Evolutionary conservation across 1,140 invertebrate genomes (phyloP).

Genomic region (Neuroterus valhalla): DNA sequence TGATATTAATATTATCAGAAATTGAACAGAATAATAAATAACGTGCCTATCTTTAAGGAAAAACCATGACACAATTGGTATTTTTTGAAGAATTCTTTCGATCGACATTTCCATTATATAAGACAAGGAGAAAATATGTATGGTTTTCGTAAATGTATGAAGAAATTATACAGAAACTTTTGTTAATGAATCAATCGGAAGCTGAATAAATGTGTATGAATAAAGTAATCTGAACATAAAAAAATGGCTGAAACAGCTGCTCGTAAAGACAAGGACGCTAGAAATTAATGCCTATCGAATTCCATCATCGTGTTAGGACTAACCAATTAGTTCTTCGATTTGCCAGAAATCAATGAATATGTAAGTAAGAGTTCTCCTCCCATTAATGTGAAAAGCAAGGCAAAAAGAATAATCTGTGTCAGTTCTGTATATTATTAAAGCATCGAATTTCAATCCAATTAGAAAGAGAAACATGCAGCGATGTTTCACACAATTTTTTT

Average conservation of each 20-base stretch:
- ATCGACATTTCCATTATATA: too few relatives aligned
- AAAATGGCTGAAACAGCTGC: not conserved
- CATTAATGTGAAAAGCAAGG: slow-evolving; percentile 32
- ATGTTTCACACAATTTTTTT: not conserved
- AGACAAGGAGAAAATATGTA: too few relatives aligned
- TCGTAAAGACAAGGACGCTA: not conserved
- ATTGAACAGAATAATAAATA: too few relatives aligned
- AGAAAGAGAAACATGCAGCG: not conserved
- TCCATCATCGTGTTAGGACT: not conserved
- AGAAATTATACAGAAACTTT: too few relatives aligned
- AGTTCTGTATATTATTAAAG: not conserved
- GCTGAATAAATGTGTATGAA: too few relatives aligned
- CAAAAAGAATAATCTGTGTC: slow-evolving; percentile 40
- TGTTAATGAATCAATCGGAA: too few relatives aligned
- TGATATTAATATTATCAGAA: too few relatives aligned
- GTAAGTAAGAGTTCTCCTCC: slow-evolving; percentile 50
- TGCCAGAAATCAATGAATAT: slow-evolving; percentile 52
- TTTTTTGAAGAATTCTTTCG: too few relatives aligned
- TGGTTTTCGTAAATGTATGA: too few relatives aligned
- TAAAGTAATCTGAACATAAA: too few relatives aligned
- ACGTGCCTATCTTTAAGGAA: too few relatives aligned
- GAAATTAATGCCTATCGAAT: not conserved
- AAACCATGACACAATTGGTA: too few relatives aligned
- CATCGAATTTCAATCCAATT: not conserved
- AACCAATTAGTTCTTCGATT: slow-evolving; percentile 43